phyloP scores from a whole-genome alignment of 2,113 vertebrate genomes.

The Athene noctua region DNA sequence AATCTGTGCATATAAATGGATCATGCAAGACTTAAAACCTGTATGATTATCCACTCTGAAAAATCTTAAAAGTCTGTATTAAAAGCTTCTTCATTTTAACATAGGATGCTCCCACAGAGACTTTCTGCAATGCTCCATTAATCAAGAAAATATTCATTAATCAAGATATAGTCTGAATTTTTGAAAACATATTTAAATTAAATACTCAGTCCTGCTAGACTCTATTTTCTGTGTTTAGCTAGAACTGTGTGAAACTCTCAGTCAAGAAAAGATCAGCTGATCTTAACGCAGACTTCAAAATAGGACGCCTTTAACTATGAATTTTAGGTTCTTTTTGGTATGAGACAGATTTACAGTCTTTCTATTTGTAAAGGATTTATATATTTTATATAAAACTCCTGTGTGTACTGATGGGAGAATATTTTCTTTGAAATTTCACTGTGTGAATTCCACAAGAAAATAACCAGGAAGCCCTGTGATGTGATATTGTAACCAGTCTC shows the following conservation, averaged over 20 bases:
- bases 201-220: background rate
- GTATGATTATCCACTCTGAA: constrained; percentile 51
- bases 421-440: background rate
- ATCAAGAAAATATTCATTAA: constrained; percentile 38
- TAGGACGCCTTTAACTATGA: background rate
- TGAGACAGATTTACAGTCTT: background rate
- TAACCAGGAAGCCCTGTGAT: constrained; percentile 40
- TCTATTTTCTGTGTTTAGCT: constrained; percentile 42
- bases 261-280: background rate
- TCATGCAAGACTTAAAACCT: constrained; percentile 58
- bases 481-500: constrained; percentile 52
- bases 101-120: background rate
- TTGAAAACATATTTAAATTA: constrained; percentile 26
- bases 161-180: constrained; percentile 14
- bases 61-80: constrained; percentile 48
- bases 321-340: background rate
- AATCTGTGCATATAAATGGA: constrained; percentile 57
- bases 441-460: constrained; percentile 58
- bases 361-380: background rate
- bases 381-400: background rate
- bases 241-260: constrained; percentile 31
- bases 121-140: constrained; percentile 4
- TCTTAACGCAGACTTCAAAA: background rate
- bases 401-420: background rate
- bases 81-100: constrained; percentile 47